These are phyloP conservation scores for Xenopus laevis DNA, from an alignment of 2,113 vertebrate genomes.

Conservation along the genomic window DNA sequence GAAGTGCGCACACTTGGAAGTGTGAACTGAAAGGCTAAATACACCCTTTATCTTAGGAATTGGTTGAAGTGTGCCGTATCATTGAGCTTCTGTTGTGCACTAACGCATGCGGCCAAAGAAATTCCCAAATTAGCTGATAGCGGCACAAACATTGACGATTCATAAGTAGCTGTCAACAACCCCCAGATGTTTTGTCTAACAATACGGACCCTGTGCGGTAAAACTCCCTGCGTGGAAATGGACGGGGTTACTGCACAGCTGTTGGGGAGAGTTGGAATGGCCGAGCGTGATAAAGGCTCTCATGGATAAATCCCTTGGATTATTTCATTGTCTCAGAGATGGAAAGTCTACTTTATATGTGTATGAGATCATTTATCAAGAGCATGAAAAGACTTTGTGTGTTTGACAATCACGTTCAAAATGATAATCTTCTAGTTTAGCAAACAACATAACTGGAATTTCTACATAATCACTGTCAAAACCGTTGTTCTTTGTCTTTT, in stretches of 20 bases:
- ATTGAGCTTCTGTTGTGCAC: neutral
- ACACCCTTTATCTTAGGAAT: neutral
- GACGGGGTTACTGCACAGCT: neutral
- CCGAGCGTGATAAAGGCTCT: neutral
- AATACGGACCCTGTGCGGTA: neutral
- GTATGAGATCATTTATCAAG: constrained; percentile 52
- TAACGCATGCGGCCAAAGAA: constrained; percentile 16
- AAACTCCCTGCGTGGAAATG: neutral
- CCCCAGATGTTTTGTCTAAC: neutral
- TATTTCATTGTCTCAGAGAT: neutral
- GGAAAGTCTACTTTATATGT: constrained; percentile 43
- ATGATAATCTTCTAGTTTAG: neutral
- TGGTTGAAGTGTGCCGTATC: neutral
- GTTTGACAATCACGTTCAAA: neutral
- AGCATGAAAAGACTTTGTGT: constrained; percentile 43
- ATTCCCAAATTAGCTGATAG: neutral
- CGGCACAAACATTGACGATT: neutral
- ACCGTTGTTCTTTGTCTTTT: no score
- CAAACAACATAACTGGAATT: neutral
- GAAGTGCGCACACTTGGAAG: neutral
- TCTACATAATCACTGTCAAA: neutral
- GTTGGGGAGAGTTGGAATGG: no score
- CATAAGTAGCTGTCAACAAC: neutral
- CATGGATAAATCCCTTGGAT: neutral
- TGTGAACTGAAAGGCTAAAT: neutral